Evolutionary conservation across 2,113 vertebrate species (phyloP).

Genomic region (Ceyx cyanopectus): DNA sequence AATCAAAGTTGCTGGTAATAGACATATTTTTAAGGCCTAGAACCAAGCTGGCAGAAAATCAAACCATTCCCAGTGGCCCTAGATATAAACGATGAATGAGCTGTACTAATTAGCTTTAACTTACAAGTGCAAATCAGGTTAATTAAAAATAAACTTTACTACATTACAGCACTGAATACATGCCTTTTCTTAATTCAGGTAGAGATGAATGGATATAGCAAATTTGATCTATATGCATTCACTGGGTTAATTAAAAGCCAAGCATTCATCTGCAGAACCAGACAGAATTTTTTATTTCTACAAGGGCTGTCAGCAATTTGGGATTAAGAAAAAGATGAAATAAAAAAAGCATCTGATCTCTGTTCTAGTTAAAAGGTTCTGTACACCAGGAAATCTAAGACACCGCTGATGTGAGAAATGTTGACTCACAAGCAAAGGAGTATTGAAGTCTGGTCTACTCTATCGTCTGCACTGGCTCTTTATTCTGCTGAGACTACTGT

Average conservation of each 20-base stretch:
- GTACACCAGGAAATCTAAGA: not conserved
- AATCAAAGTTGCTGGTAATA: not conserved
- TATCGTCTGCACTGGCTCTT: not conserved
- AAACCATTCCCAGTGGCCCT: not conserved
- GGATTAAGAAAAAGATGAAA: not conserved
- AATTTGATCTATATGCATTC: conserved; percentile 31
- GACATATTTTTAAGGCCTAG: not conserved
- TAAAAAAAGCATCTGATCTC: not conserved
- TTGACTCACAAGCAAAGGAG: not conserved
- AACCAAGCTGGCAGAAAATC: not conserved
- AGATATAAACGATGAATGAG: conserved; percentile 10
- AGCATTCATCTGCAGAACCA: conserved; percentile 16
- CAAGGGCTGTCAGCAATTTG: not conserved
- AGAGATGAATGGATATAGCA: conserved; percentile 47
- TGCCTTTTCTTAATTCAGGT: conserved; percentile 29
- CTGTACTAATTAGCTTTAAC: conserved; percentile 19
- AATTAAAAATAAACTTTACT: conserved; percentile 66
- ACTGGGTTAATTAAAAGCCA: conserved; percentile 55
- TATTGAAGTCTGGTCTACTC: not conserved
- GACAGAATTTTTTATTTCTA: conserved; percentile 44
- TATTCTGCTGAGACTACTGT: not conserved
- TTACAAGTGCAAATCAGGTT: conserved; percentile 54
- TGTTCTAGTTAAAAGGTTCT: not conserved
- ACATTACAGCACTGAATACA: not conserved
- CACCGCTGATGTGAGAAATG: not conserved